Evolutionary conservation across 2,888 invertebrate species (phyloP).

Genomic region (Agonopterix arenella): DNA sequence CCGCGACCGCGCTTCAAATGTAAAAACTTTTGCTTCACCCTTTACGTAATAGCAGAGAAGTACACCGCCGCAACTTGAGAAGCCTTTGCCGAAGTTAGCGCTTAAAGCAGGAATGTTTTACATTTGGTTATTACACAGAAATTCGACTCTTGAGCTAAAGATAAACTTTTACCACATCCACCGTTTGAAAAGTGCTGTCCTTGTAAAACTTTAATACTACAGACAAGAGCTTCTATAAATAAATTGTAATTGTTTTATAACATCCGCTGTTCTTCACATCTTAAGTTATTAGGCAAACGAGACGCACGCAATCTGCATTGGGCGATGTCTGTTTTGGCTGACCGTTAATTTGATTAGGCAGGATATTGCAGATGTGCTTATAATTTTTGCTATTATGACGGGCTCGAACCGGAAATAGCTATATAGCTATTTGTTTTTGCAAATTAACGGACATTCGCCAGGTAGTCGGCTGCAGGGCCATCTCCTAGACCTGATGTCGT

Average conservation of each 20-base stretch:
- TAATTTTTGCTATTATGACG: constrained; percentile 48
- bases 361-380: constrained; percentile 58
- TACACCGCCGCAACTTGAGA: constrained; percentile 45
- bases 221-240: constrained; percentile 8
- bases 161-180: constrained; percentile 32
- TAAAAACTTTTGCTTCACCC: constrained; percentile 71
- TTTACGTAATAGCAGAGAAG: constrained; percentile 56
- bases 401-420: constrained; percentile 50
- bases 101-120: constrained; percentile 69
- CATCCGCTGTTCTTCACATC: constrained; percentile 18
- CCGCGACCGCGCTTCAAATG: constrained; percentile 55
- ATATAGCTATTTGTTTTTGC: constrained; percentile 49
- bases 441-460: constrained; percentile 53
- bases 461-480: constrained; percentile 54
- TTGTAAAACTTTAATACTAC: constrained; percentile 6
- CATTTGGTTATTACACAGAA: constrained; percentile 57
- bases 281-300: constrained; percentile 29
- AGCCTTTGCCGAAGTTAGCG: constrained; percentile 63
- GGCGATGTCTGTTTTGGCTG: constrained; percentile 28
- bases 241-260: constrained; percentile 17
- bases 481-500: constrained; percentile 17
- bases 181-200: constrained; percentile 13
- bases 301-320: constrained; percentile 21
- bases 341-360: constrained; percentile 40
- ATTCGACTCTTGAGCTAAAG: constrained; percentile 25